phyloP scores from a whole-genome alignment of 2,888 invertebrate genomes.

The Germaria angustata region DNA sequence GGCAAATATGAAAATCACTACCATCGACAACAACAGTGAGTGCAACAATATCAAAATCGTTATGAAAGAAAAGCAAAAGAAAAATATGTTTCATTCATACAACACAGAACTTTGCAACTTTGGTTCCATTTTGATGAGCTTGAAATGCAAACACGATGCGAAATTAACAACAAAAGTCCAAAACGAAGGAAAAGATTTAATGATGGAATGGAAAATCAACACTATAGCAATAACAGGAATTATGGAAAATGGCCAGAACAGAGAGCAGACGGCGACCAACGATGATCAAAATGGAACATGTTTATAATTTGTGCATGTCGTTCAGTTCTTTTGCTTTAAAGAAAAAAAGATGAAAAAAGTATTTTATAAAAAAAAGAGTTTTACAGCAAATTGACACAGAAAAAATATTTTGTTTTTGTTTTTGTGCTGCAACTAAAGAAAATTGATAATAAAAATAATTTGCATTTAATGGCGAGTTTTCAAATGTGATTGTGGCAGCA shows the following conservation, averaged over 20 bases:
- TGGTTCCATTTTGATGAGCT: slow-evolving; percentile 61
- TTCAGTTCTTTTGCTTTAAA: background rate
- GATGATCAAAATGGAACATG: slow-evolving; percentile 31
- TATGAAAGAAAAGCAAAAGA: slow-evolving; percentile 4
- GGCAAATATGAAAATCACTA: slow-evolving; percentile 47
- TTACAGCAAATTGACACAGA: slow-evolving; percentile 58
- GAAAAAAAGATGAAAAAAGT: slow-evolving; percentile 3
- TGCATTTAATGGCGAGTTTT: slow-evolving; percentile 67
- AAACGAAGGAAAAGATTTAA: slow-evolving; percentile 43
- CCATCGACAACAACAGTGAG: background rate
- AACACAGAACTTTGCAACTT: slow-evolving; percentile 13
- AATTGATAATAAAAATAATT: slow-evolving; percentile 66
- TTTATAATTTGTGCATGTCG: slow-evolving; percentile 23
- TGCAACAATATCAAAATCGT: slow-evolving; percentile 26
- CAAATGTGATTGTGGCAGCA: slow-evolving; percentile 28
- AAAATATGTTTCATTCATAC: slow-evolving; percentile 49
- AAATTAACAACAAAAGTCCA: slow-evolving; percentile 42
- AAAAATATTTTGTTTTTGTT: background rate
- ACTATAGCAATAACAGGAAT: slow-evolving; percentile 46
- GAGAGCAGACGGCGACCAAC: background rate
- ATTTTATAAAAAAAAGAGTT: slow-evolving; percentile 6
- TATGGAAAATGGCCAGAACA: slow-evolving; percentile 34
- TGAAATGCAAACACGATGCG: slow-evolving; percentile 55
- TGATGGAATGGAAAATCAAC: slow-evolving; percentile 53
- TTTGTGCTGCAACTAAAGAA: slow-evolving; percentile 8